Base-by-base conservation (phyloP, 2,888 invertebrate genomes). In the Acholoe squamosa region DNA sequence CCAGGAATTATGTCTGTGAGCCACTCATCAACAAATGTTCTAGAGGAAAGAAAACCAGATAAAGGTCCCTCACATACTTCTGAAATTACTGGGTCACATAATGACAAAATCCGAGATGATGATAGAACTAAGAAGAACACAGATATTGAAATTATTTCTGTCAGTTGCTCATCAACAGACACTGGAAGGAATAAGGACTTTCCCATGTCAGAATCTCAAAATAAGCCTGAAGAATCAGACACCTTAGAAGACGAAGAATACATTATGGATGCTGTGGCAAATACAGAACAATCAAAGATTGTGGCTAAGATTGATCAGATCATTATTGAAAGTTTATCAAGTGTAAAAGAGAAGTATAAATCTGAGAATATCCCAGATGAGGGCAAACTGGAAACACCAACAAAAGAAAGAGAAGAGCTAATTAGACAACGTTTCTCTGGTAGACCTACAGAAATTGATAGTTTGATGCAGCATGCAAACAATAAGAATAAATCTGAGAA, bases 251-350 rank as follows among this genome's bases (percentile, higher is more conserved):
- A 61, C 5, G 54, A 52, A 28, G 86, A 86, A 54, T 52, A 52
- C 28, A 86, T 86, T 16, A 86, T 86, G 86, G 86, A 86, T 28
- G 86, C 86, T 1, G 86, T 86, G 25, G 86, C 56, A 25, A 54
- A 86, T n/a, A 86, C 86, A 52, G 86, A 86, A 1, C 86, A 86
- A 28, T 52, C 86, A 16, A 28, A 86, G 25, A 86, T 86, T 16
- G 86, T 86, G 19, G 86, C 52, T 0, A 86, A 54, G 31, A 86
- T 86, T 31, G 86, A 86, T 19, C 52, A 86, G 16, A 86, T 86
- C 14, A 86, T 86, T 3, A 54, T 86, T n/a, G 54, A 52, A n/a
- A 56, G 86, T 33, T 28, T 86, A n/a, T 52, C 86, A 52, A 54
- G 10, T 86, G 54, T 86, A 1, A 52, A 54, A 52, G 19, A 12